phyloP scores from a whole-genome alignment of 2,113 vertebrate genomes.

The Egretta garzetta region DNA sequence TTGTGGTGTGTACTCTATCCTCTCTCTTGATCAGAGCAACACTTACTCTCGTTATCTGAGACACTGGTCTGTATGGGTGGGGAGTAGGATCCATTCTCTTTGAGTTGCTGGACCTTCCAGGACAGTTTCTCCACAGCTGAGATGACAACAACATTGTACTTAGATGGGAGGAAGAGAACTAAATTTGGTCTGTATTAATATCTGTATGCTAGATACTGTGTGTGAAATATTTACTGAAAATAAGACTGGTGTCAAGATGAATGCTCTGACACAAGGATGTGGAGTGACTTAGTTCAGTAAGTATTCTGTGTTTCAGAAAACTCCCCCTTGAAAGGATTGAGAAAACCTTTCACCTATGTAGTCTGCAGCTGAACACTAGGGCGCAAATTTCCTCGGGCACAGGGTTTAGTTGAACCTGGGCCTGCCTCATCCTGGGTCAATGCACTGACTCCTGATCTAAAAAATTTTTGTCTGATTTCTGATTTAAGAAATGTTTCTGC shows the following conservation, averaged over 20 bases:
- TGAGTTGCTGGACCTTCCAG: too few relatives aligned
- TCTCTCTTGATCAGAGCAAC: too few relatives aligned
- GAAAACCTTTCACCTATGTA: neutral
- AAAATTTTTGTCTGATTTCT: neutral
- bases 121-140: too few relatives aligned
- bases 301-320: neutral
- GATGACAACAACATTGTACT: neutral
- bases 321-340: neutral
- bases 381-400: neutral
- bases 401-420: neutral
- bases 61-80: too few relatives aligned
- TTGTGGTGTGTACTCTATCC: too few relatives aligned
- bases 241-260: neutral
- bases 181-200: neutral
- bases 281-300: neutral
- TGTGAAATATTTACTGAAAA: neutral
- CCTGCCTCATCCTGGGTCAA: neutral
- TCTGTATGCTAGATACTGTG: neutral
- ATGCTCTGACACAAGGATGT: neutral
- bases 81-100: too few relatives aligned
- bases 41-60: too few relatives aligned
- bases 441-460: neutral
- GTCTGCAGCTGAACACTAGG: neutral
- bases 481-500: neutral
- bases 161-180: neutral